Percentiles rank a stretch among this genome's conserved stretches.
These are phyloP conservation scores for Xylocopa sonorina DNA, from an alignment of 1,140 invertebrate species.

Conservation along the genomic window DNA sequence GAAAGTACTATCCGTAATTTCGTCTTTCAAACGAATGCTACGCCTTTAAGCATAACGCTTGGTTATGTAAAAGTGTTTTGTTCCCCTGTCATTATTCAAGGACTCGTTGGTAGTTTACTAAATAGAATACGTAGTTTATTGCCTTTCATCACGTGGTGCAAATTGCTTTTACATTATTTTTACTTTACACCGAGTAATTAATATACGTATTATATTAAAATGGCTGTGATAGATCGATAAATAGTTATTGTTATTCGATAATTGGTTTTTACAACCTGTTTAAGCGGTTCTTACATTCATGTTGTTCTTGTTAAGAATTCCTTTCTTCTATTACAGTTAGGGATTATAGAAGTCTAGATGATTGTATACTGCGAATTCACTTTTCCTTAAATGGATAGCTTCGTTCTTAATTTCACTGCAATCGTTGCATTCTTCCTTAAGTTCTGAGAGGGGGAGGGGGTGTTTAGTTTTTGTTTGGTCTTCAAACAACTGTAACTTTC, in stretches of 20 bases:
- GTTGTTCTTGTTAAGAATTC: neutral
- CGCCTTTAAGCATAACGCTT: neutral
- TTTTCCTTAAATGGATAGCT: too few relatives aligned
- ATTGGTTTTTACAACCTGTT: neutral
- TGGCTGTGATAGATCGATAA: conserved; percentile 14
- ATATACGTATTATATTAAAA: conserved; percentile 1
- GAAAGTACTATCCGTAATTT: neutral
- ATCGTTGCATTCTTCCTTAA: too few relatives aligned
- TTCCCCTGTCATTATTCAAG: neutral
- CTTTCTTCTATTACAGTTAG: neutral
- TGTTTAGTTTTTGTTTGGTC: neutral
- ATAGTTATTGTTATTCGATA: neutral
- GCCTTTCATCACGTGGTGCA: too few relatives aligned
- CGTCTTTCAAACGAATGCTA: neutral
- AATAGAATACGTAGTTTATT: neutral
- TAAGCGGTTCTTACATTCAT: neutral
- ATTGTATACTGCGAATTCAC: too few relatives aligned
- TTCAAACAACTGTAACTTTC: neutral
- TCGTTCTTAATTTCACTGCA: too few relatives aligned
- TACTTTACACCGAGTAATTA: neutral
- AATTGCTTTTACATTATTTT: conserved; percentile 6
- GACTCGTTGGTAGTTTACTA: neutral
- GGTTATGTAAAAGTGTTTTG: neutral
- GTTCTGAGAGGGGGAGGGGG: too few relatives aligned
- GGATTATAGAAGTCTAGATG: too few relatives aligned